Base-by-base conservation (phyloP, 2,888 invertebrate genomes). In the Stenoptilia bipunctidactyla region DNA sequence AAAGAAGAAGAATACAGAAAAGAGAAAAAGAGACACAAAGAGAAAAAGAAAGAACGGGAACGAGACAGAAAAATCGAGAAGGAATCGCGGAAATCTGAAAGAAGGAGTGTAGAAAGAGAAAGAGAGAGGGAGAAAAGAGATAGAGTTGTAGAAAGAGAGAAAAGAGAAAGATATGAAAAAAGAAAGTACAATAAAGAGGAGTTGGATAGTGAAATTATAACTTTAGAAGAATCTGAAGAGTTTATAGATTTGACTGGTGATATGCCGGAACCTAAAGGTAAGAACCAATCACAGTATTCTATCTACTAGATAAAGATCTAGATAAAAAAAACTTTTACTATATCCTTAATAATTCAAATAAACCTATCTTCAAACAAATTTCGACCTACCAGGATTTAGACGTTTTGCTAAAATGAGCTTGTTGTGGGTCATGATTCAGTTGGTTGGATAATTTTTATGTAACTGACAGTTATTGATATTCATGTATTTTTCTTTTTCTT, bases 211-310 rank as follows among this genome's bases (percentile, higher is more conserved):
- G 83, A 82, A 48, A 66, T 85, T 8, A 84, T 84, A 44, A 75
- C 75, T 0, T 51, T 83, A 38, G 84, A 71, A 30, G 84, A 84
- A 43, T 69, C 73, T 0, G 71, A 80, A 48, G 88, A 88, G 49
- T 73, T 88, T 61, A 87, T 88, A 34, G 88, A 88, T 60, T 65
- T 88, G 49, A 87, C 88, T 0, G 86, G 85, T 2, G 87, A 87
- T 13, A 61, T 61, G 27, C 70, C 83, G 0, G 86, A 86, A 58
- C 71, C 79, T 9, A 84, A 75, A 66, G 73, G 82, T 82, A 43
- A 53, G 49, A n/a, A n/a, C n/a, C n/a, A n/a, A n/a, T n/a, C n/a
- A n/a, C n/a, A n/a, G n/a, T n/a, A n/a, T n/a, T n/a, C n/a, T n/a
- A n/a, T n/a, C n/a, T n/a, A n/a, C n/a, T n/a, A n/a, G n/a, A n/a